phyloP scores from a whole-genome alignment of 2,113 vertebrate genomes.

The Crotophaga sulcirostris region DNA sequence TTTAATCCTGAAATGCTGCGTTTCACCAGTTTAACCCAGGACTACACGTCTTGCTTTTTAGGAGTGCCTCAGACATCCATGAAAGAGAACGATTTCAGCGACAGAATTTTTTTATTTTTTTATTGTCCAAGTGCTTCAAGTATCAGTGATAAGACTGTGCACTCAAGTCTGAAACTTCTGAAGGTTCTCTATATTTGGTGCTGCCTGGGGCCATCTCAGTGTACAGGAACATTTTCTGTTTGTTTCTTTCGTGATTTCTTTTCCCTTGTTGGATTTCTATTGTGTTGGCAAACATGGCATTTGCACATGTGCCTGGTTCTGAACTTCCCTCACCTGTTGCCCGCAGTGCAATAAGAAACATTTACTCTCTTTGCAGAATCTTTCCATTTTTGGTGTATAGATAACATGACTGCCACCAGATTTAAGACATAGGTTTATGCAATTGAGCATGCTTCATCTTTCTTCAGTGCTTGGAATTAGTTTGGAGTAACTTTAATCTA shows the following conservation, averaged over 20 bases:
- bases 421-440: not conserved
- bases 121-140: not conserved
- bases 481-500: not conserved
- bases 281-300: not conserved
- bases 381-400: not conserved
- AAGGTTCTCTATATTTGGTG: not conserved
- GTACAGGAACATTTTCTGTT: accelerated
- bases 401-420: not conserved
- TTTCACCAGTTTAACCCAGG: not conserved
- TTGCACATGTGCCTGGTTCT: not conserved
- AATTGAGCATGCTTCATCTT: accelerated
- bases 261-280: not conserved
- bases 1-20: not conserved
- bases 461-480: not conserved
- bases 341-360: not conserved
- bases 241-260: not conserved
- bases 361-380: not conserved
- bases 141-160: not conserved
- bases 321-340: not conserved
- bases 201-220: not conserved
- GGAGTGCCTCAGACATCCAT: not conserved
- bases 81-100: not conserved
- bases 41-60: not conserved
- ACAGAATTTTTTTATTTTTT: not conserved
- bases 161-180: not conserved